phyloP scores from a whole-genome alignment of 1,140 invertebrate species.

The Elymnias hypermnestra region DNA sequence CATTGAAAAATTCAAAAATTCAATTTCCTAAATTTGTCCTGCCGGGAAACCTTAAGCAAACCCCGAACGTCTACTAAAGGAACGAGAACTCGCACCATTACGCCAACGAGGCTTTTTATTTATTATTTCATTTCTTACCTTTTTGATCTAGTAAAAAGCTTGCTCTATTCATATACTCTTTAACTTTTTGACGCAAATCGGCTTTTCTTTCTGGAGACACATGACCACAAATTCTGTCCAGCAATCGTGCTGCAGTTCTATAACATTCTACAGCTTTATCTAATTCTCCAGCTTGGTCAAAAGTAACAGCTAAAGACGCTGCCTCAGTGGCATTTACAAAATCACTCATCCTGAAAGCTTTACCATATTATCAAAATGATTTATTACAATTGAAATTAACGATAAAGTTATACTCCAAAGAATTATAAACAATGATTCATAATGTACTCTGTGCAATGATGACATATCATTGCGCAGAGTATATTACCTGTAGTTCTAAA shows the following conservation, averaged over 20 bases:
- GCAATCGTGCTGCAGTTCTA: conserved; percentile 48
- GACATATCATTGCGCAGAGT: too few species aligned
- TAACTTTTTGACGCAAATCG: conserved; percentile 50
- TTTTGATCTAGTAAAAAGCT: conserved; percentile 51
- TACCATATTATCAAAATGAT: background rate
- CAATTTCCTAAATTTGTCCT: too few species aligned
- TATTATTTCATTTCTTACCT: conserved; percentile 28
- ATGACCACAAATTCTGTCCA: conserved; percentile 44
- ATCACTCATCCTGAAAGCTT: conserved; percentile 45
- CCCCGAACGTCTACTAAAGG: too few species aligned
- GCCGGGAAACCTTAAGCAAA: too few species aligned
- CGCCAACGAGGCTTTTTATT: too few species aligned
- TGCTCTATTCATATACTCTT: conserved; percentile 55
- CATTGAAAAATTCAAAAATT: too few species aligned
- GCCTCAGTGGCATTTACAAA: conserved; percentile 56
- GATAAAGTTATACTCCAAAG: too few species aligned
- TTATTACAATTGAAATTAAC: background rate
- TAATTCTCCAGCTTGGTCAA: conserved; percentile 49
- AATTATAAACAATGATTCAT: too few species aligned
- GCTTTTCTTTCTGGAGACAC: conserved; percentile 42
- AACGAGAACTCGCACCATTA: too few species aligned
- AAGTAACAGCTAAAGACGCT: conserved; percentile 54
- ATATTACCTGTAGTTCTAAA: too few species aligned
- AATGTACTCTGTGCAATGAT: too few species aligned
- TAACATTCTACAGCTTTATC: conserved; percentile 70